Evolutionary conservation across 2,797 vertebrate genomes (phyloP).

Genomic region (Rhynchotus rufescens): DNA sequence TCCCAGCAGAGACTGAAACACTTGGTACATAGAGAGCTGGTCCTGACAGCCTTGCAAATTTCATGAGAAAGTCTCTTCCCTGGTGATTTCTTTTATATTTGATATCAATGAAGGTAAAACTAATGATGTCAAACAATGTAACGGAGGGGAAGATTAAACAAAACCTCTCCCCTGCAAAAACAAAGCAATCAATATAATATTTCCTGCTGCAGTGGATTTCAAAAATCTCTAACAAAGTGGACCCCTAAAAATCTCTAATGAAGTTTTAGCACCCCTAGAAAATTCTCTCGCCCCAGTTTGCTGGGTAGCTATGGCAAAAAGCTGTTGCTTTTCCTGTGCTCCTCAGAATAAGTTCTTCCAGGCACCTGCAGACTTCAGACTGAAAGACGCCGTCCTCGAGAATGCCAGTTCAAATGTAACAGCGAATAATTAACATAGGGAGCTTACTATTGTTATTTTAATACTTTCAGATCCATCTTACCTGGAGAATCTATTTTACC

Average conservation of each 20-base stretch:
- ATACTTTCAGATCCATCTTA: neutral
- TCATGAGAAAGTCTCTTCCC: conserved; percentile 6
- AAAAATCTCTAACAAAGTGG: conserved; percentile 5
- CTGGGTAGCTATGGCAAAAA: neutral
- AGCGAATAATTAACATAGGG: neutral
- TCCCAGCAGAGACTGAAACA: neutral
- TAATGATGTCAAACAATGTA: conserved; percentile 44
- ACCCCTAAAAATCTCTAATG: neutral
- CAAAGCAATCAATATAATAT: conserved; percentile 65
- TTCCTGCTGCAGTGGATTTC: conserved; percentile 32
- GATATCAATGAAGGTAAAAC: conserved; percentile 49
- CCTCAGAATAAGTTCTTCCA: neutral
- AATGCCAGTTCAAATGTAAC: neutral
- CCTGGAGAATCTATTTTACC: neutral
- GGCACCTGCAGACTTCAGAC: neutral
- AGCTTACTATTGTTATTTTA: neutral
- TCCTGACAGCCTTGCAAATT: neutral
- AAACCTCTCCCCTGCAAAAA: conserved; percentile 70
- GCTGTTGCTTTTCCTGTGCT: neutral
- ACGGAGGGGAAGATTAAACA: conserved; percentile 68
- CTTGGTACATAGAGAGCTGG: neutral
- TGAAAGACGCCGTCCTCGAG: neutral
- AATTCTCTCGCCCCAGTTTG: neutral
- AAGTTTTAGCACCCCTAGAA: neutral
- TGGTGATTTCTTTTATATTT: conserved; percentile 8